Base-by-base conservation (phyloP, 2,113 vertebrate species). In the Myodes glareolus region DNA sequence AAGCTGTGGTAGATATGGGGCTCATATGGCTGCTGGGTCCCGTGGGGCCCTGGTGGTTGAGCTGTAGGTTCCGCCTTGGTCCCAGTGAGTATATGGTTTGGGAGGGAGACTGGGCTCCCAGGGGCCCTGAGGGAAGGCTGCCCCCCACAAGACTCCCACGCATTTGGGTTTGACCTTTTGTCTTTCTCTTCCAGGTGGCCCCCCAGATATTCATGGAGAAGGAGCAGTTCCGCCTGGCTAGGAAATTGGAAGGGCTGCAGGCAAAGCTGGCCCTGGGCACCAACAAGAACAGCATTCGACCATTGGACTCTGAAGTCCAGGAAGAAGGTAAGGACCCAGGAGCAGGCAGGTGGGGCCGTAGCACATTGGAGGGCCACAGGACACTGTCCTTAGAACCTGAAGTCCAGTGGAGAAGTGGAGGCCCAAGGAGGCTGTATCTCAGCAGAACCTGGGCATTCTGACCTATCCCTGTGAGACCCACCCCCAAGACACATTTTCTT, bases 221-320 rank as follows among this genome's bases (percentile, higher is more conserved):
- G 3, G 97, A 98, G 36, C 94, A 96, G 63, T 91, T 97, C n/a
- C 76, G 14, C 82, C 95, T 97, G 90, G 84, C n/a, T 1, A 95
- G 92, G 84, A 97, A 96, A 94, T 97, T 97, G 72, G 94, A 98
- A 89, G 86, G 29, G 25, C 94, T 98, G 9, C 85, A 23, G 92
- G 96, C 96, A 21, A 94, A 61, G 82, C 77, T 98, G 81, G 94
- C 25, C 25, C 67, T 96, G 85, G 95, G 78, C 55, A n/a, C 73
- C 90, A 76, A 5, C 31, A 91, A 90, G 80, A 55, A 94, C 13
- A 36, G 21, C 19, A 90, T 58, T 55, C 91, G 88, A 36, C 92
- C 94, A 81, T 45, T 55, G 45, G 75, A 92, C 61, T 84, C 55
- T 1, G 16, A 85, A 87, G 81, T 3, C 88, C 96, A 95, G 45